phyloP scores from a whole-genome alignment of 2,113 vertebrate genomes.

The Syngnathus floridae region DNA sequence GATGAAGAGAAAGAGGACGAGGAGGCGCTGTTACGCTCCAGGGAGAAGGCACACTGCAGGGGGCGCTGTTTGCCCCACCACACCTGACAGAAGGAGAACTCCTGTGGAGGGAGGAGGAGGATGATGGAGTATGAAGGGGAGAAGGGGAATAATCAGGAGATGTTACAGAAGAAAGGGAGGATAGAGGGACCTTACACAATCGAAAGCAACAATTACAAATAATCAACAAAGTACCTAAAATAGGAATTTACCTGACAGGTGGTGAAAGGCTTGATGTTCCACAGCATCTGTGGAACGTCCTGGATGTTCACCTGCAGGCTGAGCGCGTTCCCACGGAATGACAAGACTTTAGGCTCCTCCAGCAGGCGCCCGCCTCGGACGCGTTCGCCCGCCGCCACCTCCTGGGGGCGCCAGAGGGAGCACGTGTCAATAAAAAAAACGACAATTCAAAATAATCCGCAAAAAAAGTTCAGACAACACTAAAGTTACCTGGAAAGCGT shows the following conservation, averaged over 20 bases:
- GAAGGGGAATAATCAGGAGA: too few relatives aligned
- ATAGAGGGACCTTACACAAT: not conserved
- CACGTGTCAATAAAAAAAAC: not conserved
- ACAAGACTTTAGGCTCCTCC: conserved; percentile 86
- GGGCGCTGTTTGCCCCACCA: conserved; percentile 87
- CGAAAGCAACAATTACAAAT: not conserved
- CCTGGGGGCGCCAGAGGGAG: conserved; percentile 62
- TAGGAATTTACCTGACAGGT: conserved; percentile 81
- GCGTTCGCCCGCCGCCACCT: conserved; percentile 78
- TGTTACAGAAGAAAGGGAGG: not conserved
- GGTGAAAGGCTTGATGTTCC: conserved; percentile 93
- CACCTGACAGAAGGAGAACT: conserved; percentile 91
- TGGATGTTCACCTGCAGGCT: conserved; percentile 92
- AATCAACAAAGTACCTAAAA: too few relatives aligned
- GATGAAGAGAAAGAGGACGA: conserved; percentile 60
- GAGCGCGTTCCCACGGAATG: conserved; percentile 83
- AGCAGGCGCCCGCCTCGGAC: conserved; percentile 82
- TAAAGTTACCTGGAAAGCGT: conserved; percentile 84
- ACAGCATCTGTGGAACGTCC: conserved; percentile 87
- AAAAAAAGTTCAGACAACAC: not conserved
- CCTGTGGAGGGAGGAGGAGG: too few relatives aligned
- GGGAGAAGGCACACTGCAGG: conserved; percentile 92
- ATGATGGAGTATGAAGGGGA: too few relatives aligned
- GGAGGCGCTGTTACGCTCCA: conserved; percentile 88
- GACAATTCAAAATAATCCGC: not conserved